Base-by-base conservation (phyloP, 1,140 invertebrate species). In the Lasioglossum baleicum region DNA sequence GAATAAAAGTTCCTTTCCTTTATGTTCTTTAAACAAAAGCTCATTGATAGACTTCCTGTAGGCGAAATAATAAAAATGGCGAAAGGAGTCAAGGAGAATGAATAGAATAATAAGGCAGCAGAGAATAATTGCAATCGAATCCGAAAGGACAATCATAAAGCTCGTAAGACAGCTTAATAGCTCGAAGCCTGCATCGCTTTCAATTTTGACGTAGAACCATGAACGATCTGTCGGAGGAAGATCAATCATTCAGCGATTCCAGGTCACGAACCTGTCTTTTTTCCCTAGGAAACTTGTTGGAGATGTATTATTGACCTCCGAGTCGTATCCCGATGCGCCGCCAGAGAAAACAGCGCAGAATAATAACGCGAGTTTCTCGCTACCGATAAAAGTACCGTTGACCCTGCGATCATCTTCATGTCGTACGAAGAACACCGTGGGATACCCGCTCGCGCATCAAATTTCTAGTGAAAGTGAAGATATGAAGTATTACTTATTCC, bases 311-410 rank as follows among this genome's bases (percentile, higher is more conserved):
- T 74, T 65, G 61, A 8, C 31, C 35, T 42, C 10, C 40, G 15
- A 22, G 35, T 65, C 15, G 6, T 7, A 48, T 11, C 6, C n/a
- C 58, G 4, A 20, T 22, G 42, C 26, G 26, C 51, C 51, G 4
- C 31, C 35, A 42, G 66, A 61, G 66, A 70, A 77, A 77, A 61
- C n/a, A 15, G 8, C 53, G 26, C 17, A 7, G 53, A 48, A 63
- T 31, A 76, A 63, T 31, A 22, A 22, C 66, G 56, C 75, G 75
- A 77, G 67, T 77, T 77, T 77, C 75, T 51, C 58, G 42, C 42
- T 53, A 48, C 66, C 75, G 48, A 71, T 77, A 70, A 65, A 42
- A 53, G 31, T 76, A 77, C 58, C 66, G 44, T 61, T 77, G 58
- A 71, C 31, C 66, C 66, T 22, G 26, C 31, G 35, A 42, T 51